Evolutionary conservation across 2,113 vertebrate genomes (phyloP).

Genomic region (Calidris pygmaea): DNA sequence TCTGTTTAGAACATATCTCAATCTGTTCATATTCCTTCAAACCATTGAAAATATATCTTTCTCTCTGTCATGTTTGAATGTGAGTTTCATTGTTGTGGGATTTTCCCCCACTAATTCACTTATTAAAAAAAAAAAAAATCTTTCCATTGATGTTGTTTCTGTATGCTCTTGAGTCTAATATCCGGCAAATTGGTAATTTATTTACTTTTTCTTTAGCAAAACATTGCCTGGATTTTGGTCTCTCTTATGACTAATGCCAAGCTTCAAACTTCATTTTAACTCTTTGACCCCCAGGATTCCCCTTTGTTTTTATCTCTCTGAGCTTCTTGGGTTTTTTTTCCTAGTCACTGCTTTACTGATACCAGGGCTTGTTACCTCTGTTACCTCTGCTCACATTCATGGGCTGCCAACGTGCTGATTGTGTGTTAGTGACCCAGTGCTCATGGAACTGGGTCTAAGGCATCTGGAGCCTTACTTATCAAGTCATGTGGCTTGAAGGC

Average conservation of each 20-base stretch:
- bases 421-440: background rate
- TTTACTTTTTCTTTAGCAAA: background rate
- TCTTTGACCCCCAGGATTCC: background rate
- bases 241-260: background rate
- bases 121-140: background rate
- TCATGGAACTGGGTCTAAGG: background rate
- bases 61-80: background rate
- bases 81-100: background rate
- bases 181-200: background rate
- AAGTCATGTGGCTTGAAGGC: background rate
- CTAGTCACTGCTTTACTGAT: background rate
- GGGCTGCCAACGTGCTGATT: background rate
- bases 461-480: background rate
- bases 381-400: background rate
- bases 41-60: background rate
- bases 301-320: background rate
- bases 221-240: background rate
- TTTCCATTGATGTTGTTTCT: background rate
- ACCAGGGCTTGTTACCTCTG: background rate
- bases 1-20: background rate
- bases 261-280: background rate
- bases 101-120: background rate
- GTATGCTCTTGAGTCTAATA: background rate
- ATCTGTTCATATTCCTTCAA: background rate
- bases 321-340: background rate